A percentile compares a stretch with the other conserved stretches of the same genome.
phyloP scores from a whole-genome alignment of 2,888 invertebrate genomes.

The Apamea epomidion region DNA sequence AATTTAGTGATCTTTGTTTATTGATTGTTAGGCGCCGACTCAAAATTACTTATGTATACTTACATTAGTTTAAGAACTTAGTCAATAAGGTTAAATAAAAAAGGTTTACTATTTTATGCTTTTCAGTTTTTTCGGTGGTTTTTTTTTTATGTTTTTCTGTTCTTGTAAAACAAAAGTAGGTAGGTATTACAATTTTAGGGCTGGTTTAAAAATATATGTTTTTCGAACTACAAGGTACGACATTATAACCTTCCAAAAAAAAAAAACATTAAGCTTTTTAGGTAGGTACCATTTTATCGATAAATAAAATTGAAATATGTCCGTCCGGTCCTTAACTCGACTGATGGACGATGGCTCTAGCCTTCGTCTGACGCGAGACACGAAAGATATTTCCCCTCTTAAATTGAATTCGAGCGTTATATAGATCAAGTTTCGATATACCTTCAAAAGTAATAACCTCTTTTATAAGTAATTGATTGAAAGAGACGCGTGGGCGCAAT shows the following conservation, averaged over 20 bases:
- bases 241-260: background rate
- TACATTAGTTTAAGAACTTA: no score
- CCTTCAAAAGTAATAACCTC: constrained; percentile 30
- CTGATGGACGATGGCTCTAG: constrained; percentile 36
- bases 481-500: constrained; percentile 16
- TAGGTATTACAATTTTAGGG: background rate
- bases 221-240: background rate
- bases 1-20: no score
- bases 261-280: background rate
- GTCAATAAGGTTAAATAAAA: no score
- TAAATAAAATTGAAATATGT: constrained; percentile 42
- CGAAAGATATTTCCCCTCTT: constrained; percentile 55
- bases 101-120: no score
- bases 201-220: background rate
- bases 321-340: constrained; percentile 32
- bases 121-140: no score
- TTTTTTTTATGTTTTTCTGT: no score
- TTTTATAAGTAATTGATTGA: constrained; percentile 47
- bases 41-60: no score
- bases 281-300: constrained; percentile 7
- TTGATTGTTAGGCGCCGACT: no score
- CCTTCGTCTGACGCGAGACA: constrained; percentile 26
- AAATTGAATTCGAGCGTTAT: constrained; percentile 62
- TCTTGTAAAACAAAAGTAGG: background rate
- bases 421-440: constrained; percentile 56